These are phyloP conservation scores for Arrhamphus sclerolepis DNA, from an alignment of 2,797 vertebrate species.

Conservation along the genomic window DNA sequence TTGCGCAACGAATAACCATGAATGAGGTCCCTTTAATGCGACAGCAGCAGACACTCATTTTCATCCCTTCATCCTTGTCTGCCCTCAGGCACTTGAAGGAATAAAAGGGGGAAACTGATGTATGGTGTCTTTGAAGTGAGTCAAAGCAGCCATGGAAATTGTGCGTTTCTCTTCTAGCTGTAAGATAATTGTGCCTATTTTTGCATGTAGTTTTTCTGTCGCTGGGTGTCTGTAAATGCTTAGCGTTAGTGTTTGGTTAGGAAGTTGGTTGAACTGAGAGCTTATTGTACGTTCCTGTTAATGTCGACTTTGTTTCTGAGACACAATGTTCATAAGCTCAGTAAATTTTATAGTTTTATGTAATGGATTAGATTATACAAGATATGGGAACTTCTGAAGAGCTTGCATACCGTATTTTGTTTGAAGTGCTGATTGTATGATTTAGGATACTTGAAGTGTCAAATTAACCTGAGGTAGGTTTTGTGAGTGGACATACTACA, in stretches of 20 bases:
- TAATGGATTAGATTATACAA: too few relatives aligned
- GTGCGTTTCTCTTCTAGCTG: conserved; percentile 39
- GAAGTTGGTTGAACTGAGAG: not conserved
- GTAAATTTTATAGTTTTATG: too few relatives aligned
- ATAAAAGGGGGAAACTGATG: conserved; percentile 64
- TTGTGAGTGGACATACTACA: too few relatives aligned
- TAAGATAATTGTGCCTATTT: conserved; percentile 38
- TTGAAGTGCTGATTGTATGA: too few relatives aligned
- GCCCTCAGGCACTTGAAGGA: conserved; percentile 38
- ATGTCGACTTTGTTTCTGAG: not conserved
- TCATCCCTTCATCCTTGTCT: conserved; percentile 48
- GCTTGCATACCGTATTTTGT: too few relatives aligned
- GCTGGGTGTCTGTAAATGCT: conserved; percentile 3
- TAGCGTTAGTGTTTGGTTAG: not conserved
- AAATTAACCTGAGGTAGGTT: too few relatives aligned
- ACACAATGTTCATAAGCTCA: too few relatives aligned
- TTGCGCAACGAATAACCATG: conserved; percentile 48
- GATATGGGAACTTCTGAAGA: too few relatives aligned
- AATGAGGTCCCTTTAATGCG: conserved; percentile 44
- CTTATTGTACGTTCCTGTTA: not conserved
- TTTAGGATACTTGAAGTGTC: too few relatives aligned
- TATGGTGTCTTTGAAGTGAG: conserved; percentile 65
- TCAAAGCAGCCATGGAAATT: conserved; percentile 65
- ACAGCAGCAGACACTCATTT: conserved; percentile 36
- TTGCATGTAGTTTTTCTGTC: conserved; percentile 8